Conservation (phyloP, 92 coral and sea anemone genomes). For the Porites rus region DNA sequence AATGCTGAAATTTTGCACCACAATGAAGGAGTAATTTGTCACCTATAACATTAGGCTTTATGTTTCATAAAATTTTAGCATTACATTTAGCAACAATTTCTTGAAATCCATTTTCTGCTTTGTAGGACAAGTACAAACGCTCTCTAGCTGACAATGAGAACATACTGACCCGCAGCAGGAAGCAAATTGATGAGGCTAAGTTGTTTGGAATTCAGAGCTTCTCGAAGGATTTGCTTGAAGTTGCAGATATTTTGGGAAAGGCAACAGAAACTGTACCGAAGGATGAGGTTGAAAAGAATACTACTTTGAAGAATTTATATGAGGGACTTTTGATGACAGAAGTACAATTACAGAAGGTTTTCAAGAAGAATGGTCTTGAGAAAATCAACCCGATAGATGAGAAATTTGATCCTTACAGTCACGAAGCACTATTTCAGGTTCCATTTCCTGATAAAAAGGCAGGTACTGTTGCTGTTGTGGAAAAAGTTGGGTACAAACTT, state of each 20-base stretch:
- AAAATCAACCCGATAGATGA: slow-evolving; percentile 90
- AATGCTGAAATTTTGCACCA: too few species aligned
- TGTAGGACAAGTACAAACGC: slow-evolving; percentile 93
- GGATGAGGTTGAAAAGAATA: slow-evolving; percentile 80
- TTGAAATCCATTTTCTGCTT: not conserved
- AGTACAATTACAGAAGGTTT: slow-evolving; percentile 92
- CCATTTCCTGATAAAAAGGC: slow-evolving; percentile 91
- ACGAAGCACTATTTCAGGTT: slow-evolving; percentile 95
- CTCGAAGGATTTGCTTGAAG: slow-evolving; percentile 96
- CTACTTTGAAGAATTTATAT: slow-evolving; percentile 82
- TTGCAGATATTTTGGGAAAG: slow-evolving; percentile 94
- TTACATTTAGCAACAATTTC: not conserved
- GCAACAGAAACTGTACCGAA: slow-evolving; percentile 93
- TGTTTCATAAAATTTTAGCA: too few species aligned
- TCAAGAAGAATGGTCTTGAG: slow-evolving; percentile 90
- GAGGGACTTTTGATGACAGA: slow-evolving; percentile 97
- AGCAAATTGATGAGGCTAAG: slow-evolving; percentile 91
- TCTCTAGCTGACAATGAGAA: slow-evolving; percentile 98
- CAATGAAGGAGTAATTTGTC: too few species aligned
- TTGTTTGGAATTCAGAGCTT: slow-evolving; percentile 97
- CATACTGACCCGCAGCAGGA: slow-evolving; percentile 86
- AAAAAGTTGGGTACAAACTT: slow-evolving; percentile 94
- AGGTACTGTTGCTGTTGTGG: slow-evolving; percentile 92
- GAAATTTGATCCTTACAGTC: slow-evolving; percentile 95
- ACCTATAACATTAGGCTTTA: too few species aligned